These are phyloP conservation scores for Ambastaia sidthimunki DNA, from an alignment of 2,797 vertebrate species.

Conservation along the genomic window DNA sequence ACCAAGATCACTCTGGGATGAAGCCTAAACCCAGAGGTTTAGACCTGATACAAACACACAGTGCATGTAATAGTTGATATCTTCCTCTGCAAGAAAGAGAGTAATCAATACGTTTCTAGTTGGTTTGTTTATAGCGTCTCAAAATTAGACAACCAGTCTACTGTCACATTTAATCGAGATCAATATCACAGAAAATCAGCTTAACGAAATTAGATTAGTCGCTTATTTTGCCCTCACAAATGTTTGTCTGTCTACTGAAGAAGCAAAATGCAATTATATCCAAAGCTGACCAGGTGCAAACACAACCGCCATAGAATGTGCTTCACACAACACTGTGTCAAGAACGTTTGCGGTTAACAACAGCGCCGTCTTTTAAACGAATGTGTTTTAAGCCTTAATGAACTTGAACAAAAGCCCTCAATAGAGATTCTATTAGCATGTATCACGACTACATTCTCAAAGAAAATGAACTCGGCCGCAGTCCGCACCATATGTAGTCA, in stretches of 20 bases:
- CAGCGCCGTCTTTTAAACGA: constrained; percentile 7
- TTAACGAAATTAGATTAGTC: constrained; percentile 16
- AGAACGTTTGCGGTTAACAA: constrained; percentile 34
- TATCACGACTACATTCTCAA: constrained; percentile 12
- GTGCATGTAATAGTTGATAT: neutral
- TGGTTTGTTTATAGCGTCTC: constrained; percentile 26
- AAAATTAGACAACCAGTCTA: constrained; percentile 16
- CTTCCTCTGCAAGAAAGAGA: constrained; percentile 3
- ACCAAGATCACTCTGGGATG: neutral
- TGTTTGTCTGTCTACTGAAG: neutral
- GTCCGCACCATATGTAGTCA: constrained; percentile 7
- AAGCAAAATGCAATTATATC: neutral
- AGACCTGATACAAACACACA: neutral
- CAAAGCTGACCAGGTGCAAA: neutral
- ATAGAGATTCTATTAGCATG: constrained; percentile 29
- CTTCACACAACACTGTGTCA: neutral
- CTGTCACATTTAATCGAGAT: constrained; percentile 32
- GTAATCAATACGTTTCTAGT: constrained; percentile 27
- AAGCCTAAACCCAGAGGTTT: neutral
- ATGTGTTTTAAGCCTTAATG: constrained; percentile 34
- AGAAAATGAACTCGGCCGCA: constrained; percentile 25
- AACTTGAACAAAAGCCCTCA: constrained; percentile 25
- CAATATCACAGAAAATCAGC: constrained; percentile 9
- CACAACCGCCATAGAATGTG: neutral
- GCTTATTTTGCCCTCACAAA: constrained; percentile 1